Percentiles rank a stretch among this genome's conserved stretches.
phyloP scores from a whole-genome alignment of 2,113 vertebrate genomes.

The Puffinus mauretanicus region DNA sequence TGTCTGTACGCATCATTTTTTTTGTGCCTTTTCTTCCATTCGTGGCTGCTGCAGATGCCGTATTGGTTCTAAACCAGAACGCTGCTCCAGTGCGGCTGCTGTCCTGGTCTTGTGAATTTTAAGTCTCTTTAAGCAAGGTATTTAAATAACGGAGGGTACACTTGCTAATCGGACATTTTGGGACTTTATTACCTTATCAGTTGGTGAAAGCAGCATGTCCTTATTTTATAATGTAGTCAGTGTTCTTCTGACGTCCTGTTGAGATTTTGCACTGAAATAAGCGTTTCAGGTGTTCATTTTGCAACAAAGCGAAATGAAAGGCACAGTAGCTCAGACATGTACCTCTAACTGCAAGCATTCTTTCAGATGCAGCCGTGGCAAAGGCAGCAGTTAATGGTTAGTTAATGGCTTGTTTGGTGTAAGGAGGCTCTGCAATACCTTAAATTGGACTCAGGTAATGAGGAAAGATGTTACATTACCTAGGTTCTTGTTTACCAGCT shows the following conservation, averaged over 20 bases:
- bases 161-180: not conserved
- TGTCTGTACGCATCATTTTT: not conserved
- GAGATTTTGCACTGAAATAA: not conserved
- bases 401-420: not conserved
- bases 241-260: not conserved
- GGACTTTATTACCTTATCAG: not conserved
- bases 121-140: not conserved
- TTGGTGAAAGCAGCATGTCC: not conserved
- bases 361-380: not conserved
- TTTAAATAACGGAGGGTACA: not conserved
- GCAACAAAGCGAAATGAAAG: not conserved
- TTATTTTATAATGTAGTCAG: not conserved
- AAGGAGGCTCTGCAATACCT: not conserved
- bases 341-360: not conserved
- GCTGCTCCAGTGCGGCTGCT: not conserved
- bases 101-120: not conserved
- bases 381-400: not conserved
- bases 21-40: not conserved
- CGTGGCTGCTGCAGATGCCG: not conserved
- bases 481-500: not conserved
- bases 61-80: not conserved
- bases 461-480: not conserved
- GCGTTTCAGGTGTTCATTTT: not conserved
- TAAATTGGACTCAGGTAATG: not conserved
- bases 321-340: not conserved